phyloP scores from a whole-genome alignment of 2,797 vertebrate genomes.

The Pantherophis alleghaniensis region DNA sequence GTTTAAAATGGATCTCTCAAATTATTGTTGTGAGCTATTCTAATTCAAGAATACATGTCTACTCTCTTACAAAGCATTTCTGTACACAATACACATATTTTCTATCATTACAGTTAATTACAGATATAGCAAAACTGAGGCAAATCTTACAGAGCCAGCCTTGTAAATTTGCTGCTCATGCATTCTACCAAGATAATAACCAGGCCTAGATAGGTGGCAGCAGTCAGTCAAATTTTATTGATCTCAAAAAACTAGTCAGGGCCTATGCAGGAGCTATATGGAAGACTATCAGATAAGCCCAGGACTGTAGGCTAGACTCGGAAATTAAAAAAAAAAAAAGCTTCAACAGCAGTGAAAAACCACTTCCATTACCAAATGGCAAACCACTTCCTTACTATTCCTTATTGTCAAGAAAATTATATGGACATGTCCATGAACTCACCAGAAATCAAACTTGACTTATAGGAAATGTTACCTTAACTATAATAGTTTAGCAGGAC shows the following conservation, averaged over 20 bases:
- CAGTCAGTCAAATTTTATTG: neutral
- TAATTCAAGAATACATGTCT: neutral
- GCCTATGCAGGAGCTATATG: neutral
- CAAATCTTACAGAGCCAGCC: conserved; percentile 26
- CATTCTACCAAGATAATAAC: neutral
- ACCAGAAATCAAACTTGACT: neutral
- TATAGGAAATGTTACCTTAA: neutral
- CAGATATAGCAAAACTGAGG: conserved; percentile 2
- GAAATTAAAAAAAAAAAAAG: neutral
- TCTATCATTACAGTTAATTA: neutral
- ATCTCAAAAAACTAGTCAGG: neutral
- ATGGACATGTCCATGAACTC: neutral
- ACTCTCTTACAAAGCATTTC: neutral
- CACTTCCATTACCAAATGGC: neutral
- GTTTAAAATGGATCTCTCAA: neutral
- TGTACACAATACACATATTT: neutral
- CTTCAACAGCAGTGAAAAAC: neutral
- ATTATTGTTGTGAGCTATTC: neutral
- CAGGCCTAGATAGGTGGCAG: neutral
- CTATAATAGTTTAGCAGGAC: neutral
- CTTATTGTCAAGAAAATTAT: neutral
- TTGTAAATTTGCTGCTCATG: conserved; percentile 3
- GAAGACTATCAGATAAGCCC: neutral
- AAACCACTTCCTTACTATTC: neutral
- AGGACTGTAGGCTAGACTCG: neutral